Evolutionary conservation across 2,113 vertebrate species (phyloP), one percentile per base, ranked within the genome.

Genomic region (Callospermophilus lateralis): DNA sequence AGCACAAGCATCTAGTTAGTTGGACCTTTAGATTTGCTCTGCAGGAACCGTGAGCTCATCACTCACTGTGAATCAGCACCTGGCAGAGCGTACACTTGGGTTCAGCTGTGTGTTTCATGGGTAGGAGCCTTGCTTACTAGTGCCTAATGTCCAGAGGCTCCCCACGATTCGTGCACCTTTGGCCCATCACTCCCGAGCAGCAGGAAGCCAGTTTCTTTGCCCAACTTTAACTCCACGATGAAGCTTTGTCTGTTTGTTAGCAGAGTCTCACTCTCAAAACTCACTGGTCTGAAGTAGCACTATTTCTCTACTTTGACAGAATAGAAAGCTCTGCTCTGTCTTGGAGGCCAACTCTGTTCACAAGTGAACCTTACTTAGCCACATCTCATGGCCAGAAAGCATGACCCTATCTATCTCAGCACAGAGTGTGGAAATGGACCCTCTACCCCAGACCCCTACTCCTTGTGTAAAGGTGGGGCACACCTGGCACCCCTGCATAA

Each of bases 71-170:
- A 65, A 55, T 10, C 1, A 5, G 2, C 6, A 26, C 45, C 37
- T 51, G 15, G 0, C 3, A 28, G 63, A 65, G 55, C 32, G 0
- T 4, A 0, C 6, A 1, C 48, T 63, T 24, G 16, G 30, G 11
- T 24, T 26, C 22, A 30, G 16, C 26, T 15, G 67, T 32, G 17
- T 19, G 55, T 4, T 34, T 34, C 6, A 39, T 0, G 16, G 68
- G 34, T 7, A 42, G 22, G 12, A 7, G 13, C 7, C 37, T 28
- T 53, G 67, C 32, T 13, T 12, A 51, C 48, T 11, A 13, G 48
- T 48, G 8, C 45, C 45, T n/a, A 11, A 24, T 26, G 30, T 45
- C 24, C 34, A 74, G 32, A 37, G 48, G 48, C 30, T 83, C 26
- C 24, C 7, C 15, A 8, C 68, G 32, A 11, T 68, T 67, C 7